Percentiles rank a stretch among this genome's conserved stretches.
Evolutionary conservation across 2,888 invertebrate genomes (phyloP).

Genomic region (Alloplasta piceator): DNA sequence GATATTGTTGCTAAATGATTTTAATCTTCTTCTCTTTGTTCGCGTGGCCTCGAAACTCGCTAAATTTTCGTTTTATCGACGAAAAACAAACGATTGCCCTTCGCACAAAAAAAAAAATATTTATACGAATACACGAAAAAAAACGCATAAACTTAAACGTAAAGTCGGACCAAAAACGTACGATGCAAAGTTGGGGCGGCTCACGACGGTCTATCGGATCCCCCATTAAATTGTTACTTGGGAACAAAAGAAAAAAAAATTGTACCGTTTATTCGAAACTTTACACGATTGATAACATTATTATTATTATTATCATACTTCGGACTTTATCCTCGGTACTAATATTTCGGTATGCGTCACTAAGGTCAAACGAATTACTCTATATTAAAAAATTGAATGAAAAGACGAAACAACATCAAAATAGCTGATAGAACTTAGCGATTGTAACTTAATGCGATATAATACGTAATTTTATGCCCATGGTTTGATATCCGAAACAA

Average conservation of each 20-base stretch:
- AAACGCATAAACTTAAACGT: constrained; percentile 19
- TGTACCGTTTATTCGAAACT: constrained; percentile 48
- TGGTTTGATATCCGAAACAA: constrained; percentile 14
- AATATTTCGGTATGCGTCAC: constrained; percentile 37
- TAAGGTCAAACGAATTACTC: constrained; percentile 34
- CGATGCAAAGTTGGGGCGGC: constrained; percentile 44
- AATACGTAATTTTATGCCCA: constrained; percentile 33
- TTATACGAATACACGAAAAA: constrained; percentile 18
- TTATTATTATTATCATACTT: constrained; percentile 31
- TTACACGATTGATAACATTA: constrained; percentile 48
- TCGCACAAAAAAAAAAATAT: constrained; percentile 51
- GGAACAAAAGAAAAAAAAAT: constrained; percentile 37
- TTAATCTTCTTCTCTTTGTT: background rate
- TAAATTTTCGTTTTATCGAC: constrained; percentile 16
- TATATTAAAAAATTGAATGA: constrained; percentile 24
- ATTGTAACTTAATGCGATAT: constrained; percentile 43
- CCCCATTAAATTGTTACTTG: constrained; percentile 46
- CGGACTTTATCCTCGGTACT: constrained; percentile 35
- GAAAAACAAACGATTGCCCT: constrained; percentile 26
- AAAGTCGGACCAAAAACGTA: constrained; percentile 61
- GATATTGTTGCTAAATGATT: background rate
- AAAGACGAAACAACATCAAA: constrained; percentile 2
- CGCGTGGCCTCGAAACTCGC: background rate
- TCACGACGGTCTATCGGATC: constrained; percentile 47
- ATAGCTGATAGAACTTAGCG: constrained; percentile 41